Base-by-base conservation (phyloP, 2,113 vertebrate genomes). In the Poecilia latipinna region DNA sequence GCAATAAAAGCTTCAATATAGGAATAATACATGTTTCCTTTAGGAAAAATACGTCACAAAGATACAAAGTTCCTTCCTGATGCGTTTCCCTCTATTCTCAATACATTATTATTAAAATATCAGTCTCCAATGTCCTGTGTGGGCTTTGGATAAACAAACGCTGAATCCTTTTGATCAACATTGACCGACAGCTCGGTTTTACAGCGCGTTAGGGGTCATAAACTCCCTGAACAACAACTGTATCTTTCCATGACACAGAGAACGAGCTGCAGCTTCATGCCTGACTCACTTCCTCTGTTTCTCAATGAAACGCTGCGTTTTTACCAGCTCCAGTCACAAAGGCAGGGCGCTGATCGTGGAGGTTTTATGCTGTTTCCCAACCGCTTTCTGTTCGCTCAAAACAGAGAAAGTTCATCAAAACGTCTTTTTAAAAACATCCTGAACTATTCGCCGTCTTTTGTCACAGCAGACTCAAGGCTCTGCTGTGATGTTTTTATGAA, bases 401-500 rank as follows among this genome's bases (percentile, higher is more conserved):
- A 54, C 51, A 37, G 35, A 37, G 3, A 37, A 37, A 12, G 35
- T 54, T 8, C 1, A 54, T 54, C 8, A 24, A n/a, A 69, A 24
- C 63, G 22, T 65, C 4, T 22, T 8, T 3, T 31, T 11, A 7
- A 10, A n/a, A n/a, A 31, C n/a, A 15, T 75, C 72, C 31, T 74
- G 61, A 15, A 62, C 19, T 32, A 37, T 35, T 65, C 29, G 8
- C 29, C 29, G 0, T 3, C 65, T 72, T 74, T 65, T 29, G 84
- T 66, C 68, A 74, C 75, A 51, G 29, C 29, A 33, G 61, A 19
- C 29, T 80, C 69, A 35, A 57, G 71, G 62, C 31, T 78, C 6
- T 22, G 28, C 75, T 76, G 44, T 63, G 68, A 81, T 5, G 24
- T 48, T 80, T 83, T 68, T n/a, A 28, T 28, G 28, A 35, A 75